phyloP scores from a whole-genome alignment of 2,797 vertebrate species.

The Lepilemur septentrionalis region DNA sequence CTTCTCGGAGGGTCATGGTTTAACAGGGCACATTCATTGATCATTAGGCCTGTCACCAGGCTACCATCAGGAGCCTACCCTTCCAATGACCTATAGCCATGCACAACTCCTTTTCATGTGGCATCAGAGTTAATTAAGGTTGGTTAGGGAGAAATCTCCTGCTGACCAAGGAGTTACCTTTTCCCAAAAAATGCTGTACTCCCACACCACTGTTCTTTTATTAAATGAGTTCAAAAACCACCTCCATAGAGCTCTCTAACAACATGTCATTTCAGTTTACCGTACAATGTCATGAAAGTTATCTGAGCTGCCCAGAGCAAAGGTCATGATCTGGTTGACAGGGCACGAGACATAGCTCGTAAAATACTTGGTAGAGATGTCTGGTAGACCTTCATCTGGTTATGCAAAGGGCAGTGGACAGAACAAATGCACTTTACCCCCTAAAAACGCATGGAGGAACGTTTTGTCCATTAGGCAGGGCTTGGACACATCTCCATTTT shows the following conservation, averaged over 20 bases:
- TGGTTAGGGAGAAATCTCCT: slow-evolving; percentile 77
- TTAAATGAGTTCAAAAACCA: slow-evolving; percentile 34
- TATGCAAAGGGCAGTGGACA: background rate
- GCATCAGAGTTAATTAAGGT: slow-evolving; percentile 81
- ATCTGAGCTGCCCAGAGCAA: slow-evolving; percentile 32
- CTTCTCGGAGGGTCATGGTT: slow-evolving; percentile 81
- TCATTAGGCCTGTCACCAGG: slow-evolving; percentile 82
- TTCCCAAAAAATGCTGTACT: background rate
- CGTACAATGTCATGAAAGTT: slow-evolving; percentile 16
- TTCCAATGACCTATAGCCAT: slow-evolving; percentile 80
- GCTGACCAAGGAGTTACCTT: slow-evolving; percentile 24
- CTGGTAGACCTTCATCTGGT: background rate
- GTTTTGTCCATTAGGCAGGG: background rate
- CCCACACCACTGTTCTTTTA: slow-evolving; percentile 2
- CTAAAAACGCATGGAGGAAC: background rate
- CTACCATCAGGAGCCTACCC: slow-evolving; percentile 81
- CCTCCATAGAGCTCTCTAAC: background rate
- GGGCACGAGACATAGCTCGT: background rate
- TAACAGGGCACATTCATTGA: slow-evolving; percentile 81
- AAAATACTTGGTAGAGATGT: background rate
- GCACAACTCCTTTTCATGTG: slow-evolving; percentile 77
- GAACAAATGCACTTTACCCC: background rate
- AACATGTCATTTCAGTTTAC: slow-evolving; percentile 31
- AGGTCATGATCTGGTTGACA: background rate
- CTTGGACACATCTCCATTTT: accelerated